phyloP scores from a whole-genome alignment of 2,888 invertebrate species.

The Lagria hirta region DNA sequence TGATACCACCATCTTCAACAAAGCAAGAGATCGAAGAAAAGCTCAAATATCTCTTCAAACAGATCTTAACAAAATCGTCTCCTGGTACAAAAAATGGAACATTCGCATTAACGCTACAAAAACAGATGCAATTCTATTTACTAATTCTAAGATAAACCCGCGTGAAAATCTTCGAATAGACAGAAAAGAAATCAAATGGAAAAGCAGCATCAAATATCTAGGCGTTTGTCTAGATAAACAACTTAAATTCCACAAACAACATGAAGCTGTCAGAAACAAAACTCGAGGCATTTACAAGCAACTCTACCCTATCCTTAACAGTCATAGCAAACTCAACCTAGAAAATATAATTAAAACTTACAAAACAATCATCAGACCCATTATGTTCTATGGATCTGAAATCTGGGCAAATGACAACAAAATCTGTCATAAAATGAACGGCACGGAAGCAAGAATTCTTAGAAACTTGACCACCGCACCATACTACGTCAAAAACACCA shows the following conservation, averaged over 20 bases:
- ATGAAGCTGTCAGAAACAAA: neutral
- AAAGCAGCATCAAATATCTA: conserved; percentile 19
- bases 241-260: conserved; percentile 7
- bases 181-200: conserved; percentile 7
- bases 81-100: conserved; percentile 24
- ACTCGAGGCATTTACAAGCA: neutral
- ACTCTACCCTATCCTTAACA: conserved; percentile 6
- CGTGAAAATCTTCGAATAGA: conserved; percentile 7
- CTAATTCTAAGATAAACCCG: neutral
- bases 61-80: conserved; percentile 13
- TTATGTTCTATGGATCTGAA: neutral
- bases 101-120: conserved; percentile 22
- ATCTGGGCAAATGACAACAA: neutral
- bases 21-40: conserved; percentile 8
- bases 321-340: neutral
- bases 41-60: conserved; percentile 10
- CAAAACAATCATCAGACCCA: conserved; percentile 8
- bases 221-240: conserved; percentile 19
- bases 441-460: neutral
- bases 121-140: conserved; percentile 13
- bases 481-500: neutral
- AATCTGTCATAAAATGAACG: neutral
- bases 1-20: conserved; percentile 24
- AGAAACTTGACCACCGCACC: neutral
- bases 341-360: conserved; percentile 4